Conservation (phyloP, 2,888 invertebrate species). For the Trachelus tabidus region DNA sequence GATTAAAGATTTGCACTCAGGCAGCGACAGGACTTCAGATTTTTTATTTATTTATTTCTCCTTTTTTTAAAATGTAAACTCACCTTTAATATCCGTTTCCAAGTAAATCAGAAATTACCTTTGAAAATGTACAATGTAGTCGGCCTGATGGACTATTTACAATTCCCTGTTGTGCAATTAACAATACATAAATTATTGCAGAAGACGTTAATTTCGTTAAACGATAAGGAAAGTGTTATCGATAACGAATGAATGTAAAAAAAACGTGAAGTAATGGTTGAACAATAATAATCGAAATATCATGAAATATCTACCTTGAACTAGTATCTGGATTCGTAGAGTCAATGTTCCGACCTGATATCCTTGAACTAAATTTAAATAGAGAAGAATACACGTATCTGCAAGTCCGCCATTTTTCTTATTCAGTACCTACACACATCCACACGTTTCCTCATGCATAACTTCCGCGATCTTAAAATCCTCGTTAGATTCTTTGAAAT, state of each 20-base stretch:
- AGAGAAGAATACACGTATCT: background rate
- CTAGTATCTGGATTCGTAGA: slow-evolving; percentile 29
- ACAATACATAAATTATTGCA: background rate
- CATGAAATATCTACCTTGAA: slow-evolving; percentile 27
- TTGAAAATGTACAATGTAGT: background rate
- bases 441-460: background rate
- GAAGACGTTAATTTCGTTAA: background rate
- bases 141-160: background rate
- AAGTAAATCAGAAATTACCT: background rate
- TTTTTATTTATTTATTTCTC: background rate
- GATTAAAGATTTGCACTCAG: background rate
- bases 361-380: slow-evolving; percentile 33
- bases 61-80: background rate
- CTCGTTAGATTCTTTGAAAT: background rate
- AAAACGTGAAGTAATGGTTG: background rate
- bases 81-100: background rate
- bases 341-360: slow-evolving; percentile 32
- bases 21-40: background rate
- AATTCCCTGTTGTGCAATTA: background rate
- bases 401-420: background rate
- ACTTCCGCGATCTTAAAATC: background rate
- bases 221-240: background rate
- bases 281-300: background rate
- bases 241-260: background rate
- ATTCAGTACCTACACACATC: background rate